These are phyloP conservation scores for Turritopsis rubra DNA, from an alignment of 30 jellyfish, hydroid and myxozoan genomes.

Conservation along the genomic window DNA sequence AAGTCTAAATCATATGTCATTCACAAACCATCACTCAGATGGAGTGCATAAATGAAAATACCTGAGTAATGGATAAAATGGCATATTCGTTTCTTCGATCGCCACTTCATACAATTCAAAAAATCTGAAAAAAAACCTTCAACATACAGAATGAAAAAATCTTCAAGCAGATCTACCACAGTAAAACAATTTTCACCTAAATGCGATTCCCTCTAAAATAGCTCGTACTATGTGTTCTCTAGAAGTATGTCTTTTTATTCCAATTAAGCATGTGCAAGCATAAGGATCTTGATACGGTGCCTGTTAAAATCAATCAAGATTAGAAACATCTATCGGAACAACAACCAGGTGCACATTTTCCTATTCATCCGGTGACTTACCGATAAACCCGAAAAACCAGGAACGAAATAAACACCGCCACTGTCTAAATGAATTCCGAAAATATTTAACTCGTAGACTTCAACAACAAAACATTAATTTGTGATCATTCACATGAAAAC, in stretches of 20 bases:
- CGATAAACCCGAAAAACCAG: conserved; percentile 58
- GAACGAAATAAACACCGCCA: conserved; percentile 80
- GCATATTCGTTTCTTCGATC: conserved; percentile 20
- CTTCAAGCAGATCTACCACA: too few species aligned
- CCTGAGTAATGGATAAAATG: conserved; percentile 14
- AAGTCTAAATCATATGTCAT: neutral
- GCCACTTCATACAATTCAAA: conserved; percentile 17
- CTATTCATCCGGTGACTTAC: too few species aligned
- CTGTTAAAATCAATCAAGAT: neutral
- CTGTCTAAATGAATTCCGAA: conserved; percentile 31
- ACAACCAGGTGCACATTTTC: neutral
- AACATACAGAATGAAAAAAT: neutral
- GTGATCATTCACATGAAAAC: neutral
- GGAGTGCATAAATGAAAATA: neutral
- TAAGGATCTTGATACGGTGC: conserved; percentile 31
- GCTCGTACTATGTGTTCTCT: conserved; percentile 73
- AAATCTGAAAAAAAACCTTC: neutral
- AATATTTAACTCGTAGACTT: neutral
- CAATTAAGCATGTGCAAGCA: conserved; percentile 36
- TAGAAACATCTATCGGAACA: neutral
- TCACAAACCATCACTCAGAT: neutral
- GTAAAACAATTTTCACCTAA: too few species aligned
- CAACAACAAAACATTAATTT: neutral
- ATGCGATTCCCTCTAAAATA: conserved; percentile 81
- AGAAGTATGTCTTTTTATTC: conserved; percentile 51